Conservation (phyloP, 1,140 invertebrate species). For the Penaeus japonicus region DNA sequence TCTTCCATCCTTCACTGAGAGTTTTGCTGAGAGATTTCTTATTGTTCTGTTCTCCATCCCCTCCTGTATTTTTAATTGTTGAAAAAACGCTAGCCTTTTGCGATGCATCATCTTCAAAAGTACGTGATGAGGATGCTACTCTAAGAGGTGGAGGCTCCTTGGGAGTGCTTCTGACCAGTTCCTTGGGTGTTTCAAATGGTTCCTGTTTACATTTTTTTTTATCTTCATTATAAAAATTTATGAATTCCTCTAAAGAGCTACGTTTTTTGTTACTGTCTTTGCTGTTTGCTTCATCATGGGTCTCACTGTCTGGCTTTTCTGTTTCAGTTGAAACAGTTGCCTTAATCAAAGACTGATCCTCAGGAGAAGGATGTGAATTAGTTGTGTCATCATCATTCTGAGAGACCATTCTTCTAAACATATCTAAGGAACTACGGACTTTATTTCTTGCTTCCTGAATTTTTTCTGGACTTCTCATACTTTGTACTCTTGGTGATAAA, state of each 20-base stretch:
- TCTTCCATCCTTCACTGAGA: conserved; percentile 10
- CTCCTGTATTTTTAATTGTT: not conserved
- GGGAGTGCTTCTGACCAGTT: conserved; percentile 4
- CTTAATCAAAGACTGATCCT: no score
- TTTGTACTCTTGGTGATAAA: no score
- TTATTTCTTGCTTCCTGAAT: no score
- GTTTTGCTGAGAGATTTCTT: conserved; percentile 9
- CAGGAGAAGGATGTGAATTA: no score
- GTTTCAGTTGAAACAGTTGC: no score
- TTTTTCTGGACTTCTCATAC: no score
- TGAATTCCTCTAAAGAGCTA: conserved; percentile 36
- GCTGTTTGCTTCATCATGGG: not conserved
- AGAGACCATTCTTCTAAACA: not conserved
- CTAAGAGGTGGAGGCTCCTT: conserved; percentile 18
- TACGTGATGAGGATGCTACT: not conserved
- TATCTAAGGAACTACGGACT: no score
- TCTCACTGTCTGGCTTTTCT: no score
- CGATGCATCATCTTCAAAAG: not conserved
- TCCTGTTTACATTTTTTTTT: not conserved
- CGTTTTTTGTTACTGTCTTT: not conserved
- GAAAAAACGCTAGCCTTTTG: not conserved
- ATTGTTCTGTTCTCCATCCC: not conserved
- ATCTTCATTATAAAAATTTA: conserved; percentile 19
- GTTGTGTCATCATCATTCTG: not conserved
- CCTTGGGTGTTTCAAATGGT: conserved; percentile 1